Evolutionary conservation across 2,113 vertebrate species (phyloP).

Genomic region (Ptychochromis oligacanthus): DNA sequence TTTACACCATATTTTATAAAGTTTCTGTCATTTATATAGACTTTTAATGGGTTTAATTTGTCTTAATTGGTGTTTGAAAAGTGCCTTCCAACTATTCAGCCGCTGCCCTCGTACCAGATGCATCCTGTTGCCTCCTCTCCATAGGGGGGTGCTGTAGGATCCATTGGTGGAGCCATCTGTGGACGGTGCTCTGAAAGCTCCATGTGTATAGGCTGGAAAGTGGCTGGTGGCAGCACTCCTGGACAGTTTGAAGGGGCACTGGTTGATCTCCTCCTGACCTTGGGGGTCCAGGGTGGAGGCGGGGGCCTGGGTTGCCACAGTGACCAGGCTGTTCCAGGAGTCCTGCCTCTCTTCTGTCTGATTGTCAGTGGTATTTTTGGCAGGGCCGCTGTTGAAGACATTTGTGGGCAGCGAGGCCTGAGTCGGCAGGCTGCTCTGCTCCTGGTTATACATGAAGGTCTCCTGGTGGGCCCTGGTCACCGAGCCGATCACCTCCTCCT

Average conservation of each 20-base stretch:
- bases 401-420: conserved; percentile 57
- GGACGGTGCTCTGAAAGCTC: conserved; percentile 43
- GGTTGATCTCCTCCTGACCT: conserved; percentile 55
- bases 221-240: conserved; percentile 74
- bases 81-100: not conserved
- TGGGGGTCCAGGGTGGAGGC: conserved; percentile 64
- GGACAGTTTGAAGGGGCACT: conserved; percentile 82
- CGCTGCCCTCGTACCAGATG: conserved; percentile 85
- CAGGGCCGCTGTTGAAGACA: conserved; percentile 25
- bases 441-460: conserved; percentile 94
- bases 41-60: not conserved
- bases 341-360: conserved; percentile 69
- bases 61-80: not conserved
- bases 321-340: conserved; percentile 74
- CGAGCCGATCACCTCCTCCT: conserved; percentile 89
- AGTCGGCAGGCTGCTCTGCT: conserved; percentile 74
- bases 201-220: conserved; percentile 79
- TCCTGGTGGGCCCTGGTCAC: conserved; percentile 91
- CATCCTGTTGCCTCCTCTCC: conserved; percentile 87
- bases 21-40: too few species aligned
- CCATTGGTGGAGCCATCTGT: not conserved
- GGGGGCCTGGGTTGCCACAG: conserved; percentile 66
- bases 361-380: not conserved
- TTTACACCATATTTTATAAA: too few species aligned
- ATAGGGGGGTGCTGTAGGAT: conserved; percentile 53